These are phyloP conservation scores for Brachyhypopomus occidentalis DNA, from an alignment of 2,113 vertebrate species.

Conservation along the genomic window DNA sequence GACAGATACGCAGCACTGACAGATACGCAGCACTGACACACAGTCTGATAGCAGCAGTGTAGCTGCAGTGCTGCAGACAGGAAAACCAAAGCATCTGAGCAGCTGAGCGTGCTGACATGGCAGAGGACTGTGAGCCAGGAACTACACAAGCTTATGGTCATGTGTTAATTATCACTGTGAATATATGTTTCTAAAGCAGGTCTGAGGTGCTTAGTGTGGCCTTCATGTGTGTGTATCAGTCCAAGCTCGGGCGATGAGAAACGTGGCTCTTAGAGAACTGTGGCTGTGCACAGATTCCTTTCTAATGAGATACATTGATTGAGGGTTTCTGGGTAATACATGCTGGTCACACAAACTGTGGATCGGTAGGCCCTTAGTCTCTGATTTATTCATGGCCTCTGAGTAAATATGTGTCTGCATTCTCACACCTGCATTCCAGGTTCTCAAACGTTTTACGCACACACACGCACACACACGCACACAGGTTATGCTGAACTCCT, in stretches of 20 bases:
- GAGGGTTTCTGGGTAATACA: constrained; percentile 11
- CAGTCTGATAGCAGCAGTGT: not conserved
- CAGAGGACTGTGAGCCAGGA: too few relatives aligned
- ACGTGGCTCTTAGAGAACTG: not conserved
- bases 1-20: too few relatives aligned
- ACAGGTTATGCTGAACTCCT: too few relatives aligned
- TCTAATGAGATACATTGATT: constrained; percentile 42
- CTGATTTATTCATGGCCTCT: constrained; percentile 47
- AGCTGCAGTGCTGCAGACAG: not conserved
- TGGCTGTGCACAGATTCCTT: constrained; percentile 37
- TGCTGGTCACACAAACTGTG: constrained; percentile 5
- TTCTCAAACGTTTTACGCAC: constrained; percentile 42
- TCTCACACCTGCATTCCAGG: constrained; percentile 51
- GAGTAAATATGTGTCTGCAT: constrained; percentile 33
- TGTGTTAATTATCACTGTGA: too few relatives aligned
- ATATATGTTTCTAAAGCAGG: too few relatives aligned
- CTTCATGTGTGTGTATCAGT: not conserved
- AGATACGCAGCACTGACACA: not conserved
- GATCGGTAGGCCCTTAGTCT: constrained; percentile 19
- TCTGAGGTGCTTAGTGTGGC: too few relatives aligned
- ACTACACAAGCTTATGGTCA: too few relatives aligned
- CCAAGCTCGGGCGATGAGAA: not conserved
- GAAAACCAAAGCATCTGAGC: not conserved
- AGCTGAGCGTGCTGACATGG: not conserved
- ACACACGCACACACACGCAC: not conserved